Percentiles rank a stretch among this genome's conserved stretches.
These are phyloP conservation scores for Oscheius myriophilus DNA, from an alignment of 2,888 invertebrate genomes.

Conservation along the genomic window DNA sequence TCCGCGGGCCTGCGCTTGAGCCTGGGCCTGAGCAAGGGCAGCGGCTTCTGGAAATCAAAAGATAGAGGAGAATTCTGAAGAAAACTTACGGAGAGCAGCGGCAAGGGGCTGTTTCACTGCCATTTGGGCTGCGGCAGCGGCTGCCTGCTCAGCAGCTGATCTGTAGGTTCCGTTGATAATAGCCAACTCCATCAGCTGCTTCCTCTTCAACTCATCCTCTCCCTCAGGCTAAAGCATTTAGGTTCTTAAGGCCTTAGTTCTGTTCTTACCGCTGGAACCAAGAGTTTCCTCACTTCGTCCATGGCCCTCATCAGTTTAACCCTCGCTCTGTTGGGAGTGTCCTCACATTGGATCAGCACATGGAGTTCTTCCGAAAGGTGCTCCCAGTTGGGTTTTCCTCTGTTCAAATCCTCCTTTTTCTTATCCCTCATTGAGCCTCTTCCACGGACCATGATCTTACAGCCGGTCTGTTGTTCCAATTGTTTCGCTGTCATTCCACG, in stretches of 20 bases:
- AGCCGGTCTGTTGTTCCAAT: slow-evolving; percentile 98
- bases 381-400: slow-evolving; percentile 99
- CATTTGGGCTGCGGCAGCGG: slow-evolving; percentile 42
- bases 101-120: slow-evolving; percentile 47
- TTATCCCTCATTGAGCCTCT: slow-evolving; percentile 67
- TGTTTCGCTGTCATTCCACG: slow-evolving; percentile 99
- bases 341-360: slow-evolving; percentile 97
- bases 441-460: slow-evolving; percentile 97
- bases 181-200: slow-evolving; percentile 99
- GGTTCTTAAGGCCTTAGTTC: background rate
- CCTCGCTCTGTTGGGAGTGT: slow-evolving; percentile 94
- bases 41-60: slow-evolving; percentile 38
- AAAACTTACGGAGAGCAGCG: slow-evolving; percentile 48
- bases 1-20: slow-evolving; percentile 29
- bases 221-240: slow-evolving; percentile 87
- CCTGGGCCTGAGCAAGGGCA: slow-evolving; percentile 25
- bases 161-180: slow-evolving; percentile 99
- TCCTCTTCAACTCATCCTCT: slow-evolving; percentile 98
- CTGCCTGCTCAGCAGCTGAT: slow-evolving; percentile 46
- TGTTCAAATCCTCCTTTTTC: slow-evolving; percentile 87
- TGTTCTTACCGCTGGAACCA: slow-evolving; percentile 86
- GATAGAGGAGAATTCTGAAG: background rate
- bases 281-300: slow-evolving; percentile 95
- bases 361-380: slow-evolving; percentile 98
- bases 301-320: slow-evolving; percentile 93